Evolutionary conservation across 2,797 vertebrate genomes (phyloP), one percentile per base, ranked within the genome.

Genomic region (Periparus ater): DNA sequence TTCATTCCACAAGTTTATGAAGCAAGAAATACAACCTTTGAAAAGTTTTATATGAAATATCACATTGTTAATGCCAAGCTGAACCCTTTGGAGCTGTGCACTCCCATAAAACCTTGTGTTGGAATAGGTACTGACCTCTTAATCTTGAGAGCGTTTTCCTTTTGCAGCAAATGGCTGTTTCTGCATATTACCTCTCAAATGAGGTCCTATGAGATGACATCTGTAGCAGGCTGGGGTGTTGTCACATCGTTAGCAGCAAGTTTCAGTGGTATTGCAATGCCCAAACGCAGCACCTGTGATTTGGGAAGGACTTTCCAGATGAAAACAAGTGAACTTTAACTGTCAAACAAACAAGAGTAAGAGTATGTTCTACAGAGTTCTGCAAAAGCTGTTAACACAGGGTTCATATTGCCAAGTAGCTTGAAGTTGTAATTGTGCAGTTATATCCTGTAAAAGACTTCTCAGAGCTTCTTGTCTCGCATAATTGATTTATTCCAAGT

Each of bases 1-100:
- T 96, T 96, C 95, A 91, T 97, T 97, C 93, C 80, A 54, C 93
- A 95, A 88, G 79, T 97, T 97, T 97, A 96, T 97, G 96, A 93
- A 91, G 96, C 96, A 97, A 89, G 79, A 94, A 96, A 83, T 94
- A 91, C 75, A 92, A 93, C 85, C 94, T 97, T 89, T 96, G 95
- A 74, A 95, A 97, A 96, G 85, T 94, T 95, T 94, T 65, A 45
- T 88, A 78, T 85, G 71, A 93, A 94, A 95, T 96, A 96, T 21
- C 94, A 76, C 78, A 42, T 70, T 92, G 86, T 92, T 93, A 96
- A 95, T 95, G 88, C 89, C 87, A 91, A 89, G 67, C 82, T 89
- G 87, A 95, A 67, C 78, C 76, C 57, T 85, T 79, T 78, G 65
- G 68, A 94, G 71, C 47, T 79, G 65, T 89, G 81, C 44, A 29